Evolutionary conservation across 2,113 vertebrate species (phyloP).

Genomic region (Xiphophorus couchianus): DNA sequence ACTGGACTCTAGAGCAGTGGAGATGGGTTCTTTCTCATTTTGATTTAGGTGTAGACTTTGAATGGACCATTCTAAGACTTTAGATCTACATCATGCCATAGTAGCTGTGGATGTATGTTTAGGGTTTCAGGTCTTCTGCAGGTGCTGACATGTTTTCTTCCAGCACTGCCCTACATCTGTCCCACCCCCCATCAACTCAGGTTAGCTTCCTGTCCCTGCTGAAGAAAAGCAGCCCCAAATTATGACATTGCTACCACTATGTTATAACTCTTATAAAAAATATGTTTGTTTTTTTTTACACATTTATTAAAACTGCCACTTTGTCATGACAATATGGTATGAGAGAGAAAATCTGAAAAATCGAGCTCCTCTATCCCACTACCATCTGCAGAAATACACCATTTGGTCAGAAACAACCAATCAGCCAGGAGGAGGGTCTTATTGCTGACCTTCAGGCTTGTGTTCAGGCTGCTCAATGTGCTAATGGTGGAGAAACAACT

Average conservation of each 20-base stretch:
- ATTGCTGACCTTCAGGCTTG: no score
- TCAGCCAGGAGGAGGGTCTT: no score
- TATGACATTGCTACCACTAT: neutral
- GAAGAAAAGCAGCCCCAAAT: neutral
- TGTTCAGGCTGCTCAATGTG: no score
- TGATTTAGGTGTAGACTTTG: neutral
- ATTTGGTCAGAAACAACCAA: no score
- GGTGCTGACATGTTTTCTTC: neutral
- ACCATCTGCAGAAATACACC: no score
- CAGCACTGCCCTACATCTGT: neutral
- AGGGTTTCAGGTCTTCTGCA: neutral
- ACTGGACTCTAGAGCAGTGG: no score
- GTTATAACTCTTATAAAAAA: no score
- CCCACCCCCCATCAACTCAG: neutral
- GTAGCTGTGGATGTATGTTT: neutral
- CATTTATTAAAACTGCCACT: no score
- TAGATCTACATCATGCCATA: neutral
- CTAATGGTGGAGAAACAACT: no score
- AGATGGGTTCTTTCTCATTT: neutral
- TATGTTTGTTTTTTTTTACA: neutral
- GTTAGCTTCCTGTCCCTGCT: neutral
- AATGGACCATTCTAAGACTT: neutral
- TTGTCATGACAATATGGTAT: no score
- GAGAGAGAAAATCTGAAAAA: no score
- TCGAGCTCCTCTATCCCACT: no score